Base-by-base conservation (phyloP, 2,113 vertebrate genomes). In the Petroica traversi region DNA sequence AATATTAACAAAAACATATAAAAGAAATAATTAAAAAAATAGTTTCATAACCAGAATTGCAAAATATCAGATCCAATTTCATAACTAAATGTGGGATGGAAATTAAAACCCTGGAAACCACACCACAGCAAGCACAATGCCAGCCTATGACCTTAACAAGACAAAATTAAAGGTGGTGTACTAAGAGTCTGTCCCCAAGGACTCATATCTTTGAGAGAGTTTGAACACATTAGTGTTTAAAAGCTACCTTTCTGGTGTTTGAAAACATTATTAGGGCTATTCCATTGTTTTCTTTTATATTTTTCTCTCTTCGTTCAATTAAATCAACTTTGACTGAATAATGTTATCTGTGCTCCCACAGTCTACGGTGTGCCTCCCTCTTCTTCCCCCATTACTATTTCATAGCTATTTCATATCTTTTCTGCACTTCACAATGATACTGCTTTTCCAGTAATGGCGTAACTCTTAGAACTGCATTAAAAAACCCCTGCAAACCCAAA, bases 331-430 rank as follows among this genome's bases (percentile, higher is more conserved):
- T 88, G 66, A 15, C 26, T 12, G 3, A 2, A 2, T 76, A 40
- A n/a, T 15, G 11, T 61, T 63, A 15, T 58, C 54, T 5, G 3
- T 79, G 31, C 4, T 78, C 14, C 31, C 15, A 71, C 13, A 2
- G 2, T 40, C 3, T 41, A 11, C 7, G 15, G 5, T 48, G 48
- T 38, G 3, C 2, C 2, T 3, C 3, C 3, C 33, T 16, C 22
- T 55, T 40, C 9, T 38, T 9, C 8, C 6, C 5, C 8, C 0
- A 0, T 59, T 81, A 12, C 16, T 62, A 19, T 72, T 88, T 78
- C 10, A 13, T 24, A 33, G 33, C 16, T 62, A 19, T 72, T 88
- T 78, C 10, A 13, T 24, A 33, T 29, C 26, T 85, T 75, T 85
- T 72, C 71, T 82, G 69, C 14, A 22, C 24, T 75, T 93, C 36